Evolutionary conservation across 2,797 vertebrate genomes (phyloP).

Genomic region (Chaetodon trifasciatus): DNA sequence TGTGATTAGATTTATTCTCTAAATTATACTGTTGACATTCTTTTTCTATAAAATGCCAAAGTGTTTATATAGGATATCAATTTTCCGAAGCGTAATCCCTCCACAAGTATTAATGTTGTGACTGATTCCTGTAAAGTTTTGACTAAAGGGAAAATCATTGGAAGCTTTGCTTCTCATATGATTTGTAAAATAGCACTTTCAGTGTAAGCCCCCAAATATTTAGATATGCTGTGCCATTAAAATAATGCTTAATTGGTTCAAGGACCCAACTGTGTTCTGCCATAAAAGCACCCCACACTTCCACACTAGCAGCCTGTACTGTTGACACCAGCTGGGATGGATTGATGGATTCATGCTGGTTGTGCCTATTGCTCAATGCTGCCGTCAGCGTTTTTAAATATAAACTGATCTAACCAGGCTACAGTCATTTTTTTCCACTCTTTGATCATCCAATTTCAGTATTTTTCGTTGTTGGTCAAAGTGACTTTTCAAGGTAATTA

Average conservation of each 20-base stretch:
- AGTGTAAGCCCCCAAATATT: conserved; percentile 28
- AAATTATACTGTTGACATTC: conserved; percentile 6
- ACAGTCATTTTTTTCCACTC: conserved; percentile 1
- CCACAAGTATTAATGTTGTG: conserved; percentile 5
- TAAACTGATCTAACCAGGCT: conserved; percentile 47
- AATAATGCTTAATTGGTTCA: conserved; percentile 61
- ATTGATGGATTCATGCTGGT: conserved; percentile 65
- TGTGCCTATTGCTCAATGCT: conserved; percentile 41
- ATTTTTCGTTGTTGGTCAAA: conserved; percentile 18
- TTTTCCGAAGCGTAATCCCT: conserved; percentile 14
- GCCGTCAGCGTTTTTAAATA: conserved; percentile 26
- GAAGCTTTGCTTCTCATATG: conserved; percentile 23
- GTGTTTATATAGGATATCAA: conserved; percentile 9
- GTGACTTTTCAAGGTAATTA: conserved; percentile 32
- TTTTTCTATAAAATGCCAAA: conserved; percentile 19
- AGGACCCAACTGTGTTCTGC: conserved; percentile 49
- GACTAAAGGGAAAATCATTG: conserved; percentile 36
- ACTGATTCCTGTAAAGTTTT: conserved; percentile 23
- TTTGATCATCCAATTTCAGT: conserved; percentile 17
- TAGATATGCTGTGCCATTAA: conserved; percentile 56
- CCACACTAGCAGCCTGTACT: conserved; percentile 30
- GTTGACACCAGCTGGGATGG: conserved; percentile 21
- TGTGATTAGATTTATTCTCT: conserved; percentile 17
- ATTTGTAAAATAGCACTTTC: conserved; percentile 42
- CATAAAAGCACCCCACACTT: conserved; percentile 53